Conservation (phyloP, 2,797 vertebrate species). For the Eupleurogrammus muticus region DNA sequence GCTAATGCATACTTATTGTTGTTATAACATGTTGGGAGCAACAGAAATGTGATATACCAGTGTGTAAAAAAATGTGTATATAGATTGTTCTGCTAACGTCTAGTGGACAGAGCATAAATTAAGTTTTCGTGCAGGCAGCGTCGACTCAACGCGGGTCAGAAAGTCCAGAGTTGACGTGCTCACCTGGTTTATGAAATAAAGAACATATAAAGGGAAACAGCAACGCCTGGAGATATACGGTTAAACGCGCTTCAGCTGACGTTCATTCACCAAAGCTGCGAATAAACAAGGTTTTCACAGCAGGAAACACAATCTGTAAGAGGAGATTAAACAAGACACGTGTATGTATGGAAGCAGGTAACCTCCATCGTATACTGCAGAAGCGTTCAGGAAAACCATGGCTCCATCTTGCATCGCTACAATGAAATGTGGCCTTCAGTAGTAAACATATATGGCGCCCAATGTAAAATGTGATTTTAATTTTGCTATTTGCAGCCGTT, state of each 20-base stretch:
- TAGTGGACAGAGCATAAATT: too few relatives aligned
- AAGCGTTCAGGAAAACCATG: background rate
- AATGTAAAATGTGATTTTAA: constrained; percentile 20
- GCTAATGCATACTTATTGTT: too few relatives aligned
- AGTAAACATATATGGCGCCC: background rate
- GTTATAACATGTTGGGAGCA: too few relatives aligned
- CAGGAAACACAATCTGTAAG: background rate
- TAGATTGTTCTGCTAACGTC: too few relatives aligned
- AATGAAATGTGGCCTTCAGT: background rate
- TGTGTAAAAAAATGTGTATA: too few relatives aligned
- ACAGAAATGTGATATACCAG: too few relatives aligned
- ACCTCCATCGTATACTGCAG: background rate
- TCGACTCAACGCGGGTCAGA: constrained; percentile 23
- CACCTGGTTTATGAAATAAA: background rate
- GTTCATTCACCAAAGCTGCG: background rate
- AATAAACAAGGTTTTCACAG: background rate
- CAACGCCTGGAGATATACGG: background rate
- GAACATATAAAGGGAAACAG: background rate
- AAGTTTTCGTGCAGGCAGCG: too few relatives aligned
- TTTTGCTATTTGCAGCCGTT: constrained; percentile 25
- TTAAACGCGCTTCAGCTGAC: constrained; percentile 1
- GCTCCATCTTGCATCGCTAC: background rate
- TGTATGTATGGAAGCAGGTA: background rate
- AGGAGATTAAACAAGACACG: background rate
- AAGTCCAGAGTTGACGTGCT: background rate